Base-by-base conservation (phyloP, 2,797 vertebrate species). In the Tauraco hartlaubi region DNA sequence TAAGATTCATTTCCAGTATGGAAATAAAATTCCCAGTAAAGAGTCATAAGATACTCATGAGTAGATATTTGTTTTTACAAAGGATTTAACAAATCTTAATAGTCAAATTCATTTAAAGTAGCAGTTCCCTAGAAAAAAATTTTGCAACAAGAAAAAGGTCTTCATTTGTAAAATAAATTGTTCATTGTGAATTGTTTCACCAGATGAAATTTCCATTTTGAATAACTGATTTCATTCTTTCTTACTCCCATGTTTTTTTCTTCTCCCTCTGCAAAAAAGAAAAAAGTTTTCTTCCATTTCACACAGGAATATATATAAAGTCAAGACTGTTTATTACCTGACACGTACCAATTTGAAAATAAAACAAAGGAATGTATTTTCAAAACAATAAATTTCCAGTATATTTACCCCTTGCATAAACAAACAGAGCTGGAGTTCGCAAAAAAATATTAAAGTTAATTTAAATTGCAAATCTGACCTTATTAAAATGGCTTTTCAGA, bases 381-480 rank as follows among this genome's bases (percentile, higher is more conserved):
- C 95, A 78, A 96, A 97, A 71, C 85, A 93, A 97, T 98, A 98
- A 96, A 98, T 98, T 98, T 97, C 73, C 59, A 88, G 80, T 37
- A 16, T 72, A 85, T 96, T 97, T 97, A 95, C 73, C 67, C 86
- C 89, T 95, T 64, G n/a, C 96, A 97, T 97, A 98, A 98, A 97
- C 90, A 97, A 97, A 94, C 83, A 97, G 80, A 82, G 95, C 78
- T 72, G 81, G 88, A 96, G 92, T 97, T 97, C 96, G 96, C 76
- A 97, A 98, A 97, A 39, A 39, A 98, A 98, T 98, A 98, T 98
- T 97, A 97, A 98, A 97, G 97, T 98, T 98, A 96, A 98, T 98
- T 98, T 98, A 98, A 98, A 98, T 98, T 98, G 98, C 98, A 98
- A 98, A 98, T 98, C 91, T 98, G 98, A 98, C 98, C 98, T 98